These are phyloP conservation scores for Flexamia atlantica DNA, from an alignment of 2,888 invertebrate species.

Conservation along the genomic window DNA sequence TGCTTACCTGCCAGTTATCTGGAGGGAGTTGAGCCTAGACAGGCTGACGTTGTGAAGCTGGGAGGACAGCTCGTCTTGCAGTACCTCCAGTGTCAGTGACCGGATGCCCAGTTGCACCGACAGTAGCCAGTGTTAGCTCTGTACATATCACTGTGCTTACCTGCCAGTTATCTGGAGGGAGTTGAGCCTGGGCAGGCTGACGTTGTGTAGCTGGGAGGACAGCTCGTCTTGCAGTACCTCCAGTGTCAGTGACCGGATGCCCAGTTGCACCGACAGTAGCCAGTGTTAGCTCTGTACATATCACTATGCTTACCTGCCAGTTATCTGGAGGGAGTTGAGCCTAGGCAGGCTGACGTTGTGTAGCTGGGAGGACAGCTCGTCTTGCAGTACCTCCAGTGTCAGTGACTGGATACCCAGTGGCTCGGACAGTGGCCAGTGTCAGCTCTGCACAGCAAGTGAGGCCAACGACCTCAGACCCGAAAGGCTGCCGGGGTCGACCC, in stretches of 20 bases:
- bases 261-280: constrained; percentile 81
- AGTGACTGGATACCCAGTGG: constrained; percentile 86
- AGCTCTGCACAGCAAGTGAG: constrained; percentile 84
- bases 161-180: constrained; percentile 89
- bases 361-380: constrained; percentile 53
- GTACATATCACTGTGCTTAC: constrained; percentile 79
- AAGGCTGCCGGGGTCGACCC: constrained; percentile 87
- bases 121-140: constrained; percentile 85
- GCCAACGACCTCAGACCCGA: constrained; percentile 85
- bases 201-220: constrained; percentile 52
- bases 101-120: constrained; percentile 84
- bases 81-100: constrained; percentile 88
- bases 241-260: constrained; percentile 88
- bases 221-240: constrained; percentile 80
- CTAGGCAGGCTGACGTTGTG: constrained; percentile 72
- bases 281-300: constrained; percentile 86
- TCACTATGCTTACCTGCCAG: constrained; percentile 77
- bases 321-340: constrained; percentile 88
- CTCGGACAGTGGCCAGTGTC: constrained; percentile 83
- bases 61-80: constrained; percentile 72
- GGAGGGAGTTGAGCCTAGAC: constrained; percentile 84
- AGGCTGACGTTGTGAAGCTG: constrained; percentile 53
- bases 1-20: constrained; percentile 87
- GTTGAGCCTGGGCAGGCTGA: constrained; percentile 77
- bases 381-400: constrained; percentile 85